Conservation (phyloP, 2,113 vertebrate genomes). For the Chionomys nivalis region DNA sequence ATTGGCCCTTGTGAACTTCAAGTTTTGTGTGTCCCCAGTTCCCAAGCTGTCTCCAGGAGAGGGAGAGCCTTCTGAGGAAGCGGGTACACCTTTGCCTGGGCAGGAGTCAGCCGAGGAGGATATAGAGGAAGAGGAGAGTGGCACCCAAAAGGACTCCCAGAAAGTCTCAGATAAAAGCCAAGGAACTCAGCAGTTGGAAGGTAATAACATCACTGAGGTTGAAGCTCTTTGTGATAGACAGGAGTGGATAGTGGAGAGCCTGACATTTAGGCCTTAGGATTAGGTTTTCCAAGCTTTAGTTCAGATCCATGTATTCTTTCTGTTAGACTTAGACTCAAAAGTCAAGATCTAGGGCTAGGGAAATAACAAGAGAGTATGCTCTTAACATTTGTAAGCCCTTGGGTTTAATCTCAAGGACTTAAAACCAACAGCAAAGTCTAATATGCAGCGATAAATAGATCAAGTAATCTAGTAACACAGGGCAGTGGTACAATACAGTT, state of each 20-base stretch:
- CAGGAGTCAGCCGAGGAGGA: conserved; percentile 67
- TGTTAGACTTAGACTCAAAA: not conserved
- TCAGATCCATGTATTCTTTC: not conserved
- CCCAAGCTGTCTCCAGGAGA: conserved; percentile 40
- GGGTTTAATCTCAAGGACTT: not conserved
- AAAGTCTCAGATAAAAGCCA: conserved; percentile 50
- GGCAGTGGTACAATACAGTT: not conserved
- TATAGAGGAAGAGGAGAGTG: conserved; percentile 65
- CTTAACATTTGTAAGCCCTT: not conserved
- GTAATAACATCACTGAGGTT: conserved; percentile 65
- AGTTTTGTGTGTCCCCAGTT: conserved; percentile 58
- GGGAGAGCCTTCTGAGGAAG: conserved; percentile 62
- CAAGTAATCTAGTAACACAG: not conserved
- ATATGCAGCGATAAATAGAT: not conserved
- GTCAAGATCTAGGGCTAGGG: not conserved
- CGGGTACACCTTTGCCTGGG: not conserved
- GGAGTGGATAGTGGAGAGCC: not conserved
- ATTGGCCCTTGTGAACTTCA: not conserved
- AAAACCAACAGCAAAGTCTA: not conserved
- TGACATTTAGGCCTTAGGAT: not conserved
- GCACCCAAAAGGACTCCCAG: conserved; percentile 62
- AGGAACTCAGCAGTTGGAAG: conserved; percentile 74
- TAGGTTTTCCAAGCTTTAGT: conserved; percentile 20
- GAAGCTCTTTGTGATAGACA: not conserved
- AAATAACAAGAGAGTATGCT: not conserved